Evolutionary conservation across 2,888 invertebrate genomes (phyloP).

Genomic region (Idaea straminata): DNA sequence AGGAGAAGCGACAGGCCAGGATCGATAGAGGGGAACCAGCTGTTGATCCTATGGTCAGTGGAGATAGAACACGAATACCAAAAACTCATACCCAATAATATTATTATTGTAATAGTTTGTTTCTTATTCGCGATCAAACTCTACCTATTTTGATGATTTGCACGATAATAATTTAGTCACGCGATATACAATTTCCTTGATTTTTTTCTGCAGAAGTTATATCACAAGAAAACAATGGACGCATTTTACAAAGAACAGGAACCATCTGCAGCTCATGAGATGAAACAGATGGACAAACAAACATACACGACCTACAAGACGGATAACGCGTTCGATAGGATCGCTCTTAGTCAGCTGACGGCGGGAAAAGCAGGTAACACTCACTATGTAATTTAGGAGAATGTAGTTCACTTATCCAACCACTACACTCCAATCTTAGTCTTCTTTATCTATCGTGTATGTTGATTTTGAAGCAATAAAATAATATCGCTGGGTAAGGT

Average conservation of each 20-base stretch:
- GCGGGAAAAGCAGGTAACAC: conserved; percentile 55
- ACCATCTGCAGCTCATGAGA: conserved; percentile 48
- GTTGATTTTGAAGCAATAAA: too few species aligned
- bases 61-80: background rate
- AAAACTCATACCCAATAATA: background rate
- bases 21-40: conserved; percentile 68
- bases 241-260: conserved; percentile 52
- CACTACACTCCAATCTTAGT: too few species aligned
- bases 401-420: too few species aligned
- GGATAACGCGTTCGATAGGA: conserved; percentile 63
- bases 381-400: too few species aligned
- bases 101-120: background rate
- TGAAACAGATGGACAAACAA: conserved; percentile 41
- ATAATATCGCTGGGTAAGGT: too few species aligned
- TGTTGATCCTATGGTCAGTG: conserved; percentile 65
- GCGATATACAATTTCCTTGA: conserved; percentile 3
- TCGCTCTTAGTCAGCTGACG: conserved; percentile 65
- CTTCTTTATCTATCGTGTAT: too few species aligned
- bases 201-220: conserved; percentile 51
- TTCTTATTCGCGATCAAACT: background rate
- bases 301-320: conserved; percentile 51
- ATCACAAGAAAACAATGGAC: conserved; percentile 62
- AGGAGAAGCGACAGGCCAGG: conserved; percentile 60
- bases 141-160: too few species aligned
- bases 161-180: too few species aligned